A percentile compares a stretch with the other conserved stretches of the same genome.
phyloP scores from a whole-genome alignment of 2,888 invertebrate genomes.

The Apodemia zela region DNA sequence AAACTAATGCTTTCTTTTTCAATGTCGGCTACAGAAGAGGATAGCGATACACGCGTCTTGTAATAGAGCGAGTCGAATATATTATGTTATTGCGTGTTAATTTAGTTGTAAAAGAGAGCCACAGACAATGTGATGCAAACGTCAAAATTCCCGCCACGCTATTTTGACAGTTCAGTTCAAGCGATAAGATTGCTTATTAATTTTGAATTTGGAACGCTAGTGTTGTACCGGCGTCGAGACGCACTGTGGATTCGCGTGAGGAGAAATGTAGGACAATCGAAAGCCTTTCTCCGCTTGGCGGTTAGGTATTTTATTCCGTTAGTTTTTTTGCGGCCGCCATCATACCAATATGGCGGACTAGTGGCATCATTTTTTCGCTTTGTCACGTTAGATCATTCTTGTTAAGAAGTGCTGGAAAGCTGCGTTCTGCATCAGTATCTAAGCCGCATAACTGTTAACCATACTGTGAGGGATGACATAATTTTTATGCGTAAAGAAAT shows the following conservation, averaged over 20 bases:
- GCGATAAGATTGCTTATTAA: slow-evolving; percentile 52
- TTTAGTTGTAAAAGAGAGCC: not conserved
- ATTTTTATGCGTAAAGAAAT: slow-evolving; percentile 46
- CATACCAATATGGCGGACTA: slow-evolving; percentile 67
- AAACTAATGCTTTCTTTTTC: slow-evolving; percentile 77
- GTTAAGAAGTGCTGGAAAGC: slow-evolving; percentile 73
- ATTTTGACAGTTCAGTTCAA: slow-evolving; percentile 47
- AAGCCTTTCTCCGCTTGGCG: slow-evolving; percentile 77
- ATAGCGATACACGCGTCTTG: slow-evolving; percentile 39
- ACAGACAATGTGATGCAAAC: slow-evolving; percentile 45
- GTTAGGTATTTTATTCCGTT: slow-evolving; percentile 79
- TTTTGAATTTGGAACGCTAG: slow-evolving; percentile 40
- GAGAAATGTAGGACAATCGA: slow-evolving; percentile 78
- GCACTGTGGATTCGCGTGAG: slow-evolving; percentile 64
- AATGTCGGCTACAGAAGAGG: slow-evolving; percentile 59
- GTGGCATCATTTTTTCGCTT: slow-evolving; percentile 77
- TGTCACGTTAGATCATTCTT: slow-evolving; percentile 80
- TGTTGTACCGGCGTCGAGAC: slow-evolving; percentile 56
- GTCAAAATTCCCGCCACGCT: slow-evolving; percentile 54
- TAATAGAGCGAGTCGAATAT: slow-evolving; percentile 51
- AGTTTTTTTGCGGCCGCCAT: slow-evolving; percentile 77
- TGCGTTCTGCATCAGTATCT: slow-evolving; percentile 61
- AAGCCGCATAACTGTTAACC: slow-evolving; percentile 69
- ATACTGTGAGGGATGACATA: slow-evolving; percentile 61
- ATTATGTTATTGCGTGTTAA: slow-evolving; percentile 51